Conservation (phyloP, 2,888 invertebrate genomes). For the Eupithecia subfuscata region DNA sequence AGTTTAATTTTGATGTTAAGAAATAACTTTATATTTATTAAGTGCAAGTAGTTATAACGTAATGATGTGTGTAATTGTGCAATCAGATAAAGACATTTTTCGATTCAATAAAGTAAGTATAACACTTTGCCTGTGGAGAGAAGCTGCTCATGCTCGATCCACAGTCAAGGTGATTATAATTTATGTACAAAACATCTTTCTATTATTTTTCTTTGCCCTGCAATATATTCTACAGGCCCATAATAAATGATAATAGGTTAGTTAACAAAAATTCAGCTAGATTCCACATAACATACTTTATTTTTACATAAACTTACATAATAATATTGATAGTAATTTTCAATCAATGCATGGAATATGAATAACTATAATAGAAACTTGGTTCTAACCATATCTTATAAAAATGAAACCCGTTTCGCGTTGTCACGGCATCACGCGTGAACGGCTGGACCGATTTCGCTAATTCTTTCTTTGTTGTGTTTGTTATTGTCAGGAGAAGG, state of each 20-base stretch:
- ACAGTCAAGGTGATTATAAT: background rate
- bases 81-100: constrained; percentile 25
- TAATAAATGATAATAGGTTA: background rate
- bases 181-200: constrained; percentile 2
- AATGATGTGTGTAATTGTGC: constrained; percentile 26
- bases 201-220: background rate
- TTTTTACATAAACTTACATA: constrained; percentile 11
- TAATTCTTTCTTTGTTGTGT: too few relatives aligned
- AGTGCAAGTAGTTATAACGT: constrained; percentile 13
- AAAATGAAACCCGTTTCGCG: too few relatives aligned
- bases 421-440: too few relatives aligned
- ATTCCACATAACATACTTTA: constrained; percentile 2
- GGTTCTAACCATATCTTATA: background rate
- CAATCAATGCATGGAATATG: background rate
- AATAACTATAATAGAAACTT: background rate
- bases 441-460: too few relatives aligned
- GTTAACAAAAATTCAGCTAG: background rate
- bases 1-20: constrained; percentile 86
- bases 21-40: constrained; percentile 46
- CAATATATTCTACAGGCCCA: background rate
- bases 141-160: background rate
- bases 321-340: constrained; percentile 8
- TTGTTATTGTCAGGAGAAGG: too few relatives aligned
- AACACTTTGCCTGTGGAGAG: background rate
- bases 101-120: constrained; percentile 9